phyloP scores from a whole-genome alignment of 2,113 vertebrate species.

The Corythornis madagascariensis region DNA sequence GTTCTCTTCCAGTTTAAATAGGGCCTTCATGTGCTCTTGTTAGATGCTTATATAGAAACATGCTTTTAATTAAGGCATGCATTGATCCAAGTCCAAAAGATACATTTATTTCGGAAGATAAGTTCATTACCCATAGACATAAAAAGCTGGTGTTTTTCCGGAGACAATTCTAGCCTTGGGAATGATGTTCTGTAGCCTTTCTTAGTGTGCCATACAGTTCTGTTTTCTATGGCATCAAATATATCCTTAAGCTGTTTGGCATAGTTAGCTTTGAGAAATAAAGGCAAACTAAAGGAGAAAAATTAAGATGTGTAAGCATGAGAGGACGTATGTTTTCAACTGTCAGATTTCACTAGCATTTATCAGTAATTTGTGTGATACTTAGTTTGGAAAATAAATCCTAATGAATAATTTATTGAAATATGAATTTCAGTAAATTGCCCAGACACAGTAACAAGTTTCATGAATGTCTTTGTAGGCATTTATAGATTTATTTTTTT shows the following conservation, averaged over 20 bases:
- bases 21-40: constrained; percentile 60
- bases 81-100: constrained; percentile 63
- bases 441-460: neutral
- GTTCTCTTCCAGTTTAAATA: constrained; percentile 49
- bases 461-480: neutral
- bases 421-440: constrained; percentile 16
- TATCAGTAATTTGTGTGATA: constrained; percentile 41
- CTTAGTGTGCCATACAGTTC: neutral
- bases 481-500: neutral
- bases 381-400: constrained; percentile 58
- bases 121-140: constrained; percentile 53
- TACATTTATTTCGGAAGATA: constrained; percentile 58
- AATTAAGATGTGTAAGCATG: constrained; percentile 41
- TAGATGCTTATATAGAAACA: constrained; percentile 46
- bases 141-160: constrained; percentile 20
- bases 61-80: constrained; percentile 71
- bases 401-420: constrained; percentile 55
- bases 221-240: neutral
- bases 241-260: constrained; percentile 7
- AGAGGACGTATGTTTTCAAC: constrained; percentile 55
- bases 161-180: constrained; percentile 1
- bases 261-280: constrained; percentile 53
- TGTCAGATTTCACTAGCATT: constrained; percentile 44
- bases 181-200: neutral
- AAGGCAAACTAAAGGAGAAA: constrained; percentile 30